Evolutionary conservation across 2,113 vertebrate genomes (phyloP).

Genomic region (Laterallus jamaicensis): DNA sequence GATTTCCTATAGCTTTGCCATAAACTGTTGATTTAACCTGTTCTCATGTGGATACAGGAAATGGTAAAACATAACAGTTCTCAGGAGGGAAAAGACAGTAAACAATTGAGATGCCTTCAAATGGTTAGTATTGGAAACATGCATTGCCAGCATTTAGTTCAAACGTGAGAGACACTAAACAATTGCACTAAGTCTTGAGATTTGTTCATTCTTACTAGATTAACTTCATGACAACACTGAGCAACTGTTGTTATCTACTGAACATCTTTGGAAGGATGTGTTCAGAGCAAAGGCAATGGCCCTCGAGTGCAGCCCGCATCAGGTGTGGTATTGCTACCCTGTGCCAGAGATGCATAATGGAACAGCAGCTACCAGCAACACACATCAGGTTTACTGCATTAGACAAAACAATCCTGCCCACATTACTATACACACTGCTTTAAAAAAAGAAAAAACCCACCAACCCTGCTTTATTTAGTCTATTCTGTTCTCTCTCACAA

Average conservation of each 20-base stretch:
- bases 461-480: background rate
- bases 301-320: background rate
- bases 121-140: background rate
- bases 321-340: background rate
- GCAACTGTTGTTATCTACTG: background rate
- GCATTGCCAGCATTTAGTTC: background rate
- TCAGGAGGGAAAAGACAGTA: background rate
- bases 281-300: background rate
- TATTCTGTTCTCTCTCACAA: background rate
- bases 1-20: background rate
- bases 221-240: background rate
- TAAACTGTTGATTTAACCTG: background rate
- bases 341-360: background rate
- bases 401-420: background rate
- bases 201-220: background rate
- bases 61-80: background rate
- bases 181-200: background rate
- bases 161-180: background rate
- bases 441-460: background rate
- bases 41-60: background rate
- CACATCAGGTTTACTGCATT: background rate
- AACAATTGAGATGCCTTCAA: background rate
- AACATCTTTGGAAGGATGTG: background rate
- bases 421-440: background rate
- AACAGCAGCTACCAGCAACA: background rate